Percentiles rank a stretch among this genome's conserved stretches.
Evolutionary conservation across 2,797 vertebrate species (phyloP).

Genomic region (Dryobates pubescens): DNA sequence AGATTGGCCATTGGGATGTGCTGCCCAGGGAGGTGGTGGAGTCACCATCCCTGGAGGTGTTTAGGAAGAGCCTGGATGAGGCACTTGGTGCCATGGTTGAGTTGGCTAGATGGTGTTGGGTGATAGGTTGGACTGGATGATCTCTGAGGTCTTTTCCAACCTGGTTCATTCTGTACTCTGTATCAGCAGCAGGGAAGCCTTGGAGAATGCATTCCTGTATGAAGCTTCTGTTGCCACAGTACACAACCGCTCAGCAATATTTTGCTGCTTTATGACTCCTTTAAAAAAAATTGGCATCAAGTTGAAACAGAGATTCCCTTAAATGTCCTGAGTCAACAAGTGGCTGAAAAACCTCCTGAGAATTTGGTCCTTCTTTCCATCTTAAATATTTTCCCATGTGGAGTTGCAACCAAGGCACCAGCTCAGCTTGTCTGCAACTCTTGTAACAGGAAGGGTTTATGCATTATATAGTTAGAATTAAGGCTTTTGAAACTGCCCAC

Average conservation of each 20-base stretch:
- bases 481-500: background rate
- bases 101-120: too few relatives aligned
- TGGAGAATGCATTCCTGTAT: background rate
- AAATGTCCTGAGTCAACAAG: slow-evolving; percentile 32
- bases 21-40: too few relatives aligned
- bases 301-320: slow-evolving; percentile 48
- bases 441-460: background rate
- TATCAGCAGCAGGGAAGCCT: background rate
- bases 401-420: slow-evolving; percentile 13
- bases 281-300: slow-evolving; percentile 33
- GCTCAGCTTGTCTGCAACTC: slow-evolving; percentile 37
- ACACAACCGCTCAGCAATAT: background rate
- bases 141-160: too few relatives aligned
- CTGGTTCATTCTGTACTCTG: too few relatives aligned
- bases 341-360: background rate
- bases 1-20: too few relatives aligned
- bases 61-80: too few relatives aligned
- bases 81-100: too few relatives aligned
- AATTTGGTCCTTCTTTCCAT: slow-evolving; percentile 14
- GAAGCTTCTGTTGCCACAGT: background rate
- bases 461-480: background rate
- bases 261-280: slow-evolving; percentile 11
- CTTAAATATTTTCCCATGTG: slow-evolving; percentile 51
- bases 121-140: too few relatives aligned
- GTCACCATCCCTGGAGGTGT: too few relatives aligned